These are phyloP conservation scores for Clarias gariepinus DNA, from an alignment of 2,113 vertebrate species.

Conservation along the genomic window DNA sequence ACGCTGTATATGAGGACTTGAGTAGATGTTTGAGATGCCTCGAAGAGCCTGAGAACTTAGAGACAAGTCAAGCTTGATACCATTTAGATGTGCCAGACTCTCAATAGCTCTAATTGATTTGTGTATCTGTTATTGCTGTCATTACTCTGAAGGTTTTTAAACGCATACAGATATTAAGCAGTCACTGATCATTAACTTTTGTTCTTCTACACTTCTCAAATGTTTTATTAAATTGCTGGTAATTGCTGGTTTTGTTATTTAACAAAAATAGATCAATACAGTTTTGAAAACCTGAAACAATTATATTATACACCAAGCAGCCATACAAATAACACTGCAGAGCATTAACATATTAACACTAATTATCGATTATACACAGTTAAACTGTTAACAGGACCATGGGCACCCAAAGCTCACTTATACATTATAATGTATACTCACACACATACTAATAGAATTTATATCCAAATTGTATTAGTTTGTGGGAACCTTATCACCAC, in stretches of 20 bases:
- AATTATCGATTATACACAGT: too few species aligned
- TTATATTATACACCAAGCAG: not conserved
- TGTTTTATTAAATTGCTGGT: not conserved
- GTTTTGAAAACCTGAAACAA: not conserved
- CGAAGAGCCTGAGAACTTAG: constrained; percentile 13
- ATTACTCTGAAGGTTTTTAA: not conserved
- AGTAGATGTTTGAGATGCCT: not conserved
- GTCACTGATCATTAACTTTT: not conserved
- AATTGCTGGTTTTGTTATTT: not conserved
- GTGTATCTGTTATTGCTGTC: not conserved
- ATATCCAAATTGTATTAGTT: not conserved
- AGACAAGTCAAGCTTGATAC: not conserved
- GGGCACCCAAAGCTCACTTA: too few species aligned
- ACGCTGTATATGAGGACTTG: constrained; percentile 24
- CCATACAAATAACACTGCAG: too few species aligned
- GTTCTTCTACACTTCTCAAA: not conserved
- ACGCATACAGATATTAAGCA: not conserved
- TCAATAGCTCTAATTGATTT: not conserved
- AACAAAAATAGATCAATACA: not conserved
- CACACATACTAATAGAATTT: too few species aligned
- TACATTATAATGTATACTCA: too few species aligned
- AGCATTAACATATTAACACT: too few species aligned
- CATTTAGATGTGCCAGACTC: not conserved
- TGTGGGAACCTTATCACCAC: not conserved
- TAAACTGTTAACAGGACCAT: too few species aligned